Percentiles rank a stretch among this genome's conserved stretches.
phyloP scores from a whole-genome alignment of 2,888 invertebrate genomes.

The Dryomyza anilis region DNA sequence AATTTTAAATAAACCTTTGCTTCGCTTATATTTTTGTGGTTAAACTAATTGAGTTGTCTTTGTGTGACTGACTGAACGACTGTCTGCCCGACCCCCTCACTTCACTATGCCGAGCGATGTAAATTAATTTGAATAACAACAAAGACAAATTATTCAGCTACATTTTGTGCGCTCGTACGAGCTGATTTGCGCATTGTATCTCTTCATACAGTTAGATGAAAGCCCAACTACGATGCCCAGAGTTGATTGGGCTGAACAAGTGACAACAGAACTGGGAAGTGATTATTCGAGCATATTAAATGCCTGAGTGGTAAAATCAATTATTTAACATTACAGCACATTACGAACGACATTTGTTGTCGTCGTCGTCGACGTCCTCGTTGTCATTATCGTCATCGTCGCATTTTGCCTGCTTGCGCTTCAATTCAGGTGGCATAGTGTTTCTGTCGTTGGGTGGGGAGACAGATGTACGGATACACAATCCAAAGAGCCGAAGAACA shows the following conservation, averaged over 20 bases:
- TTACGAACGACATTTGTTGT: slow-evolving; percentile 21
- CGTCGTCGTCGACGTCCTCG: not conserved
- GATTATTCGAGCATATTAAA: slow-evolving; percentile 34
- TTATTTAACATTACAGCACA: slow-evolving; percentile 42
- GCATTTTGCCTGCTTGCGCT: not conserved
- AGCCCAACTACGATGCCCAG: too few relatives aligned
- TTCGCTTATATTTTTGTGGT: slow-evolving; percentile 57
- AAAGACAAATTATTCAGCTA: slow-evolving; percentile 34
- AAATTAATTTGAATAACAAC: slow-evolving; percentile 50
- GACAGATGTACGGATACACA: not conserved
- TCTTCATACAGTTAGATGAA: not conserved
- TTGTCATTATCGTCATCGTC: too few relatives aligned
- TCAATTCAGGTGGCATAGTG: not conserved
- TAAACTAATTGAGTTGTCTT: slow-evolving; percentile 61
- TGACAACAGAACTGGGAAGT: slow-evolving; percentile 1
- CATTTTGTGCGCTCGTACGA: slow-evolving; percentile 2
- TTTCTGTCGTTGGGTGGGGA: not conserved
- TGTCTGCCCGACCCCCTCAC: slow-evolving; percentile 14
- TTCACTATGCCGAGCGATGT: slow-evolving; percentile 22
- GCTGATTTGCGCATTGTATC: slow-evolving; percentile 32
- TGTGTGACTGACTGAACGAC: slow-evolving; percentile 1
- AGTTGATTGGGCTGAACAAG: not conserved
- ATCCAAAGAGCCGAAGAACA: not conserved
- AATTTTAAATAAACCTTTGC: slow-evolving; percentile 56
- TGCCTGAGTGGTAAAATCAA: slow-evolving; percentile 43